phyloP scores from a whole-genome alignment of 1,140 invertebrate genomes.

The Babylonia areolata region DNA sequence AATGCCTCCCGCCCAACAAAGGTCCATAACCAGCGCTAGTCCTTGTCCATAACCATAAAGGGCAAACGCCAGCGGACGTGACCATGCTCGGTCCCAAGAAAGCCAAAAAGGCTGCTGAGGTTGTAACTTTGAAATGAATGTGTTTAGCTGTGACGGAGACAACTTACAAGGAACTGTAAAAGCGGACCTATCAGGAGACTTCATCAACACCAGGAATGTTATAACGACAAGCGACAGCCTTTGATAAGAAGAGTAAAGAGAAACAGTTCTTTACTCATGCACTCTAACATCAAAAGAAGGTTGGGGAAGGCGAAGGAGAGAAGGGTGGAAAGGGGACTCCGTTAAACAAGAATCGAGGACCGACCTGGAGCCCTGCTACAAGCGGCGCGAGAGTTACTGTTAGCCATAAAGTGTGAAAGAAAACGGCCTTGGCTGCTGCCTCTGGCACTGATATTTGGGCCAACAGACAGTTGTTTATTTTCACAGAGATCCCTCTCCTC shows the following conservation, averaged over 20 bases:
- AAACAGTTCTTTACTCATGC: background rate
- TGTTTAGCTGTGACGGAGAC: background rate
- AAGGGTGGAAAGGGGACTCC: background rate
- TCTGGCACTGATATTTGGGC: constrained; percentile 16
- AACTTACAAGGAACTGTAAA: background rate
- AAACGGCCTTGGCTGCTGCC: background rate
- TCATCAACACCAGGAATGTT: background rate
- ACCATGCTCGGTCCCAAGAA: too few species aligned
- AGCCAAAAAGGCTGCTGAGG: too few species aligned
- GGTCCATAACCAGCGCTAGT: too few species aligned
- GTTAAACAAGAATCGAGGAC: background rate
- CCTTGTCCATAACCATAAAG: too few species aligned
- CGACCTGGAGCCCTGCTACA: background rate
- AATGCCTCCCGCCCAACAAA: too few species aligned
- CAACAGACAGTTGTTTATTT: background rate
- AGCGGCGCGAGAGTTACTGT: background rate
- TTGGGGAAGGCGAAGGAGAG: background rate
- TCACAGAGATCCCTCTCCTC: background rate
- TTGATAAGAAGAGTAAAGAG: background rate
- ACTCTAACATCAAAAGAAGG: background rate
- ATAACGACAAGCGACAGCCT: background rate
- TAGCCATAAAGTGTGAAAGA: background rate
- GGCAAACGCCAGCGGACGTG: too few species aligned
- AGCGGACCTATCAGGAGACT: background rate
- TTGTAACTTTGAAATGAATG: background rate